phyloP scores from a whole-genome alignment of 2,113 vertebrate genomes.

The Cepphus grylle region DNA sequence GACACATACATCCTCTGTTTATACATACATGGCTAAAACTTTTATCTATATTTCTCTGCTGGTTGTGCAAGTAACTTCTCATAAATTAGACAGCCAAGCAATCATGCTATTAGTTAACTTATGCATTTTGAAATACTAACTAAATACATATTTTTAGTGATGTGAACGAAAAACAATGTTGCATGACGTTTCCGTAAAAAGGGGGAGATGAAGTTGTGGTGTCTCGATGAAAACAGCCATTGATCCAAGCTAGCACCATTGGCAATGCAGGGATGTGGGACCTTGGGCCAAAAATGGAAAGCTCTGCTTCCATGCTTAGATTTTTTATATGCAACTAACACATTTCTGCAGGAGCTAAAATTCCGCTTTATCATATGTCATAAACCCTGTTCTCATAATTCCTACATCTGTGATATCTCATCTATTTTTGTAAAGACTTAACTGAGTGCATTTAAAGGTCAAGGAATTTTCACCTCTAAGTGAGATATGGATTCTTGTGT shows the following conservation, averaged over 20 bases:
- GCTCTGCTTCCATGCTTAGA: background rate
- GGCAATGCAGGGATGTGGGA: background rate
- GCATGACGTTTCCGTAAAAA: background rate
- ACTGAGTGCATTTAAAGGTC: constrained; percentile 6
- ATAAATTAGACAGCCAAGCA: background rate
- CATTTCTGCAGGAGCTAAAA: background rate
- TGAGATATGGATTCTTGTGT: background rate
- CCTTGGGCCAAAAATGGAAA: background rate
- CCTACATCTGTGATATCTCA: background rate
- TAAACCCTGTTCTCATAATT: background rate
- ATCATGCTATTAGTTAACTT: background rate
- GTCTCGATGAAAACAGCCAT: background rate
- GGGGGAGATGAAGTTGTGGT: background rate
- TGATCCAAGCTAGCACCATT: background rate
- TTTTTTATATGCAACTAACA: background rate
- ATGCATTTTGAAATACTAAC: background rate
- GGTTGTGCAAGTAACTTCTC: background rate
- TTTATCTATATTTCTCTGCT: background rate
- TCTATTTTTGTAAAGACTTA: background rate
- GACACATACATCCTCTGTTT: background rate
- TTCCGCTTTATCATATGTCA: background rate
- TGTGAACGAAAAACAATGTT: background rate
- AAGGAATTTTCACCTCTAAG: background rate
- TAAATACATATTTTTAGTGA: background rate
- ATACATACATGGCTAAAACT: background rate